These are phyloP conservation scores for Drosophila ananassae DNA, from an alignment of 1,140 invertebrate genomes.

Conservation along the genomic window DNA sequence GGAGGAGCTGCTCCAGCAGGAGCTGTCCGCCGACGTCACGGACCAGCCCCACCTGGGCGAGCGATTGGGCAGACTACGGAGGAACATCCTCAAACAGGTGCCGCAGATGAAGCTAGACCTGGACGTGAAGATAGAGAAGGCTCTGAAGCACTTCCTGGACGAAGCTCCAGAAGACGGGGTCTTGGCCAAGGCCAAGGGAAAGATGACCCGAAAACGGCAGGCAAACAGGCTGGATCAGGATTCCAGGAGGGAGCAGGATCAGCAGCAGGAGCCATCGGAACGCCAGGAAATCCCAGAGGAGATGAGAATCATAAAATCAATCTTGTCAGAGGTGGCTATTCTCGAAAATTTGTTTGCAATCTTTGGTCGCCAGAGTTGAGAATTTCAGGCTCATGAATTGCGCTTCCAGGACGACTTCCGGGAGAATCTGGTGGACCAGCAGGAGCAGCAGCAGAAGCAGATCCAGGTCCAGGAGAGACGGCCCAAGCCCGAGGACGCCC, in stretches of 20 bases:
- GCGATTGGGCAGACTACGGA: conserved; percentile 51
- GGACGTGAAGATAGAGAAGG: conserved; percentile 67
- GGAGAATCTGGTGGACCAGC: conserved; percentile 62
- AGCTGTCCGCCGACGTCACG: conserved; percentile 24
- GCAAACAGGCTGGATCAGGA: background rate
- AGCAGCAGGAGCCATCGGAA: background rate
- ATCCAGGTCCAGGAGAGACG: conserved; percentile 13
- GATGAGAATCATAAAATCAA: conserved; percentile 63
- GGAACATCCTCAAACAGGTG: conserved; percentile 53
- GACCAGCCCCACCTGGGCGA: conserved; percentile 28
- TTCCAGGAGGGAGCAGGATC: background rate
- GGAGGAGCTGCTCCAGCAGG: conserved; percentile 33
- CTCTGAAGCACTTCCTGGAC: conserved; percentile 56
- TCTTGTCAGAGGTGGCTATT: conserved; percentile 58
- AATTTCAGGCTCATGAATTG: conserved; percentile 22
- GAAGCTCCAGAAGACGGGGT: conserved; percentile 55
- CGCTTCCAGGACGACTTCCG: conserved; percentile 70
- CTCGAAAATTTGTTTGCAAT: background rate
- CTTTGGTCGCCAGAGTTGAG: background rate
- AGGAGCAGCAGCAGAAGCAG: conserved; percentile 24
- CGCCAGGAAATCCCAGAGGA: conserved; percentile 26
- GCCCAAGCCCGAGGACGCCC: conserved; percentile 13
- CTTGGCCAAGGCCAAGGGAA: conserved; percentile 62
- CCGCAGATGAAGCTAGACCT: conserved; percentile 61
- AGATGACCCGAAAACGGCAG: conserved; percentile 51